A percentile compares a stretch with the other conserved stretches of the same genome.
Conservation (phyloP, 2,113 vertebrate species). For the Vidua macroura region DNA sequence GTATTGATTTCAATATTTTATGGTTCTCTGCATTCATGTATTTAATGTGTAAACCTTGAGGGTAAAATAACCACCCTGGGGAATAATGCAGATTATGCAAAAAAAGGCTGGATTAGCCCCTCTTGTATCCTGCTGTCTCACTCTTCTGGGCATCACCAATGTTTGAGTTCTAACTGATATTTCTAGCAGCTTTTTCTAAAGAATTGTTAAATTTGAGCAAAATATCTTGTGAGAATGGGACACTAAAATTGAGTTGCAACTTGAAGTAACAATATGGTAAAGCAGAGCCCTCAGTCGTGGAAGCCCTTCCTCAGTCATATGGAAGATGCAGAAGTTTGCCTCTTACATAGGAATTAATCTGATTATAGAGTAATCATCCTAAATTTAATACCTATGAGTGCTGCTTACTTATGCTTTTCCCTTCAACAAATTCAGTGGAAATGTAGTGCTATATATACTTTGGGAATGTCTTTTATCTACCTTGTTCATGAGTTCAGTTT, state of each 20-base stretch:
- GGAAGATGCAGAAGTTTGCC: not conserved
- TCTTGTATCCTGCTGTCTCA: not conserved
- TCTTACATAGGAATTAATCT: not conserved
- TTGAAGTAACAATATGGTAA: not conserved
- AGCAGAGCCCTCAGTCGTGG: not conserved
- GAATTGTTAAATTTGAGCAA: not conserved
- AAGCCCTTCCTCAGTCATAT: no score
- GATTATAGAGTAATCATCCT: not conserved
- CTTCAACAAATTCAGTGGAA: not conserved
- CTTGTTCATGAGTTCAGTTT: not conserved
- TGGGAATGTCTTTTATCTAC: not conserved
- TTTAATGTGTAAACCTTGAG: not conserved
- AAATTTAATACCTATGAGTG: not conserved
- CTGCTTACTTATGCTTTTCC: not conserved
- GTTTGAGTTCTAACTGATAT: not conserved
- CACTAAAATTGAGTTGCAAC: not conserved
- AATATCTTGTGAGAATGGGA: not conserved
- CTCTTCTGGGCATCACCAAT: not conserved
- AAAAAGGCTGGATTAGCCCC: not conserved
- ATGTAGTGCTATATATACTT: not conserved
- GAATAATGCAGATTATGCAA: not conserved
- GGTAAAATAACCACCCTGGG: not conserved
- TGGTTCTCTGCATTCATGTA: not conserved
- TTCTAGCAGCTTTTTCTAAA: not conserved
- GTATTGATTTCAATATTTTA: not conserved